These are phyloP conservation scores for Diplodus sargus DNA, from an alignment of 2,797 vertebrate genomes.

Conservation along the genomic window DNA sequence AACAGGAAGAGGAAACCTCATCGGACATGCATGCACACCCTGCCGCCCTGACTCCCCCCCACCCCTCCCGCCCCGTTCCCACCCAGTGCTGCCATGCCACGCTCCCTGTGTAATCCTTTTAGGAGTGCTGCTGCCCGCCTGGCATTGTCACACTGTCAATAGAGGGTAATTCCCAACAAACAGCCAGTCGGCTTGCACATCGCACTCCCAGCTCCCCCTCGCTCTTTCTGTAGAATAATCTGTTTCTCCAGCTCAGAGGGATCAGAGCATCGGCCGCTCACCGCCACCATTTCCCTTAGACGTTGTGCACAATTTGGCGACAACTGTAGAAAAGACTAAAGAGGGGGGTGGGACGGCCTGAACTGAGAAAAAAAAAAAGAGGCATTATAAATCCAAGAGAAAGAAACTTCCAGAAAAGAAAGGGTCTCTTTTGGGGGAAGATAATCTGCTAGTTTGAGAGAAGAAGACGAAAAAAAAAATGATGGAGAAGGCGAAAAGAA, in stretches of 20 bases:
- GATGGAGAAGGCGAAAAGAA: constrained; percentile 7
- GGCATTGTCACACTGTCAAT: constrained; percentile 78
- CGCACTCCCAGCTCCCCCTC: constrained; percentile 32
- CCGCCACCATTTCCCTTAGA: constrained; percentile 39
- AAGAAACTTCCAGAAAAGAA: constrained; percentile 40
- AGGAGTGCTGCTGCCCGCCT: constrained; percentile 61
- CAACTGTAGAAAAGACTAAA: constrained; percentile 18
- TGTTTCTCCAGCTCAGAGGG: constrained; percentile 43
- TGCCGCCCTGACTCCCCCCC: constrained; percentile 24
- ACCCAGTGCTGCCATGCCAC: constrained; percentile 62
- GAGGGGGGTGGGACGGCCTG: constrained; percentile 42
- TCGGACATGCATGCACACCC: constrained; percentile 59
- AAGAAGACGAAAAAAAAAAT: neutral
- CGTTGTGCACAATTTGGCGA: constrained; percentile 36
- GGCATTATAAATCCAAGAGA: constrained; percentile 37
- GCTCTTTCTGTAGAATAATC: constrained; percentile 41
- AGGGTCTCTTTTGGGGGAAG: constrained; percentile 26
- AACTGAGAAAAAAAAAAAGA: constrained; percentile 44
- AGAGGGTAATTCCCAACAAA: constrained; percentile 75
- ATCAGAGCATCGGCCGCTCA: constrained; percentile 43
- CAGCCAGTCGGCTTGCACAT: constrained; percentile 49
- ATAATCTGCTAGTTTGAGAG: constrained; percentile 47
- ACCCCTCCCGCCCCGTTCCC: constrained; percentile 26
- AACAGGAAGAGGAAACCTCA: constrained; percentile 53
- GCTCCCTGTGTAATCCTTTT: constrained; percentile 83